These are phyloP conservation scores for Philaethria dido DNA, from an alignment of 2,888 invertebrate genomes.

Conservation along the genomic window DNA sequence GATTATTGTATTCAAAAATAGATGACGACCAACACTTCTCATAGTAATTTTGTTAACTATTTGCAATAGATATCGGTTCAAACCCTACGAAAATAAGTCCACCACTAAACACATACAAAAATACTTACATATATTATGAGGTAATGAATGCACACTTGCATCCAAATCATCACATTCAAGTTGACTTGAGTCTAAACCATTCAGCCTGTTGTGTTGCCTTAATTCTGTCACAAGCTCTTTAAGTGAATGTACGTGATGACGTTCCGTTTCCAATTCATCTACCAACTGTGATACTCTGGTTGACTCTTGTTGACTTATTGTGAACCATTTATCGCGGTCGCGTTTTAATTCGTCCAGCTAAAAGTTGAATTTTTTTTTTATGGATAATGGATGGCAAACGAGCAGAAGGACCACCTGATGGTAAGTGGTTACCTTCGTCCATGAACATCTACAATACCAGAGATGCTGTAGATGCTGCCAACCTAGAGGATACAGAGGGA, in stretches of 20 bases:
- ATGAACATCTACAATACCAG: too few relatives aligned
- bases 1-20: too few relatives aligned
- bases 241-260: slow-evolving; percentile 55
- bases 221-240: slow-evolving; percentile 66
- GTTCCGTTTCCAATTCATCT: slow-evolving; percentile 65
- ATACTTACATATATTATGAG: slow-evolving; percentile 67
- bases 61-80: too few relatives aligned
- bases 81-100: too few relatives aligned
- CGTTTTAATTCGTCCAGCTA: slow-evolving; percentile 77
- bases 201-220: slow-evolving; percentile 63
- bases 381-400: too few relatives aligned
- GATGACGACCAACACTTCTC: too few relatives aligned
- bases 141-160: slow-evolving; percentile 61
- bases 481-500: too few relatives aligned
- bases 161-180: slow-evolving; percentile 75
- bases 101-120: not conserved
- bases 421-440: too few relatives aligned
- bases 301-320: slow-evolving; percentile 61
- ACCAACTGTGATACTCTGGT: slow-evolving; percentile 55
- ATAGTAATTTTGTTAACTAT: too few relatives aligned
- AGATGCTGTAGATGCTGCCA: too few relatives aligned
- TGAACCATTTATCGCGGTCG: slow-evolving; percentile 69
- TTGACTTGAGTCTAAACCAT: slow-evolving; percentile 64
- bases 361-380: slow-evolving; percentile 27
- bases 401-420: too few relatives aligned